Evolutionary conservation across 2,113 vertebrate genomes (phyloP).

Genomic region (Orthonyx spaldingii): DNA sequence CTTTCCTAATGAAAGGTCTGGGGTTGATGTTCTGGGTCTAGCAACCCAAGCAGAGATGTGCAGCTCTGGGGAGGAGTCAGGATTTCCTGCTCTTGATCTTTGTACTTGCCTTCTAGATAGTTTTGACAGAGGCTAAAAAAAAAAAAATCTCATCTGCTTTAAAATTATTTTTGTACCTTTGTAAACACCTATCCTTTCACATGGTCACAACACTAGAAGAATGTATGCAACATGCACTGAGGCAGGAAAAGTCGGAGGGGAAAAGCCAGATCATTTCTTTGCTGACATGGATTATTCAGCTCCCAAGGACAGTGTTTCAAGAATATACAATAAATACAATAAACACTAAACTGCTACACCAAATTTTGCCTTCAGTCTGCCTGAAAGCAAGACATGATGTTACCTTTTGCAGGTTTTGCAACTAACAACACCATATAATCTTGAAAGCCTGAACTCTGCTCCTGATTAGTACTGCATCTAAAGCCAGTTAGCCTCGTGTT

Average conservation of each 20-base stretch:
- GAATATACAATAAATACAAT: not conserved
- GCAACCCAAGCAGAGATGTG: not conserved
- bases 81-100: not conserved
- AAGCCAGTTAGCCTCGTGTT: not conserved
- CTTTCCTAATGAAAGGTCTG: not conserved
- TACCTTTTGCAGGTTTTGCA: not conserved
- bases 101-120: not conserved
- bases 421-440: not conserved
- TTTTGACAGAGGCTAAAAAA: not conserved
- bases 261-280: not conserved
- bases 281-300: not conserved
- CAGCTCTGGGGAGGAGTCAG: not conserved
- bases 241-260: not conserved
- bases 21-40: not conserved
- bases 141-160: not conserved
- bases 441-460: not conserved
- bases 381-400: not conserved
- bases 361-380: not conserved
- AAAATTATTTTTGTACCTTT: not conserved
- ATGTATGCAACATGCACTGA: not conserved
- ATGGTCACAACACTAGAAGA: not conserved
- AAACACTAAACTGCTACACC: not conserved
- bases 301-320: not conserved
- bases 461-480: not conserved
- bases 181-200: not conserved